These are phyloP conservation scores for Luscinia luscinia DNA, from an alignment of 2,797 vertebrate species.

Conservation along the genomic window DNA sequence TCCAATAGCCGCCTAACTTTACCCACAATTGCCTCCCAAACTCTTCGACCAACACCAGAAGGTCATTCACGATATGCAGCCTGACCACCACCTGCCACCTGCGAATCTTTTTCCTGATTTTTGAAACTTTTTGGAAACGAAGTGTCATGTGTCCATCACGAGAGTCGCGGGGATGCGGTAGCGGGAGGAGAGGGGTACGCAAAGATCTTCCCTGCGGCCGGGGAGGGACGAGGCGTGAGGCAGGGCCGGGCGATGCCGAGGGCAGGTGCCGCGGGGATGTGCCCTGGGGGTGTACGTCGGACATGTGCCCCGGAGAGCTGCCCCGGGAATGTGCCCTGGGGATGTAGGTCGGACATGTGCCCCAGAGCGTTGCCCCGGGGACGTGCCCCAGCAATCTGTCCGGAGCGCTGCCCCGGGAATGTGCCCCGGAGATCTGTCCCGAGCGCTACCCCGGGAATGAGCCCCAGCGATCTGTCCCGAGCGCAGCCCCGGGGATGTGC, in stretches of 20 bases:
- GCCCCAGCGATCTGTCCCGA: neutral
- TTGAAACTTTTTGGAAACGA: neutral
- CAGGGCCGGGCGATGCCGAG: neutral
- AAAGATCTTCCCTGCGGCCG: too few species aligned
- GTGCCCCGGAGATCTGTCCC: too few species aligned
- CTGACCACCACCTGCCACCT: too few species aligned
- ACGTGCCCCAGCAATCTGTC: neutral
- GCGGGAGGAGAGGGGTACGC: neutral
- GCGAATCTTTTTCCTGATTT: neutral
- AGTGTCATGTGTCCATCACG: neutral
- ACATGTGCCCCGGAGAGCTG: accelerated
- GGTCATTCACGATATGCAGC: neutral
- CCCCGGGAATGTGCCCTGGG: too few species aligned
- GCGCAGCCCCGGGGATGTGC: neutral
- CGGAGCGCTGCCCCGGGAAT: neutral
- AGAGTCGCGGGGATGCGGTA: neutral
- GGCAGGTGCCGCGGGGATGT: neutral
- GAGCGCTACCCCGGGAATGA: neutral
- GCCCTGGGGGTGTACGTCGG: too few species aligned
- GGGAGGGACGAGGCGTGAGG: too few species aligned
- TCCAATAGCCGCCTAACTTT: neutral
- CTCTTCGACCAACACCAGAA: neutral
- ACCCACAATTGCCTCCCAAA: neutral
- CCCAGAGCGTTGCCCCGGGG: neutral
- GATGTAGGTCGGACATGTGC: too few species aligned